Base-by-base conservation (phyloP, 2,113 vertebrate species). In the Forbesichthys agassizii region DNA sequence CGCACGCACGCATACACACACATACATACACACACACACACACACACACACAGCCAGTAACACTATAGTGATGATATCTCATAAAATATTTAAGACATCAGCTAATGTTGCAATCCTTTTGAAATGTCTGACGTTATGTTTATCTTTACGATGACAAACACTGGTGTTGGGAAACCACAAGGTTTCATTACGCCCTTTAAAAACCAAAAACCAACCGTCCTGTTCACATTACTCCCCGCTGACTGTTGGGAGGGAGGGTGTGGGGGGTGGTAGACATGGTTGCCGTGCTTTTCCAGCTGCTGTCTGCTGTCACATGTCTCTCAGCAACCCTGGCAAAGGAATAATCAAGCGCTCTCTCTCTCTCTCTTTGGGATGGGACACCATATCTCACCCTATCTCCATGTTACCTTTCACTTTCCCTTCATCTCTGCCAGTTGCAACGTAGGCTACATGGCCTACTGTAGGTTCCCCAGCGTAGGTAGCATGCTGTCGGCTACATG, bases 251-350 rank as follows among this genome's bases (percentile, higher is more conserved):
- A 2, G 53, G 13, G 5, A 3, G 59, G 33, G 3, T 5, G 36
- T 2, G 36, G 33, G 14, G 20, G 33, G 48, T 58, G 64, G 73
- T 53, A 67, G 54, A 65, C 59, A 68, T 68, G 68, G 67, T 58
- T 61, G 56, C 75, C 64, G 62, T 80, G 78, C 61, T 75, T 79
- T 77, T 61, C 69, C 88, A 88, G 89, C 85, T 90, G 88, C 75
- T 73, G 69, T 72, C 57, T 55, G 68, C 55, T 75, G 80, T 90
- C 85, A 87, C 78, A 85, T 68, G 65, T 54, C 81, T 89, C 75
- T 90, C 90, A 88, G 80, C 83, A 73, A 68, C 62, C 65, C 65
- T 46, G 73, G 56, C 60, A 73, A 60, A 66, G 53, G 68, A 83
- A 82, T 78, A 81, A 84, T 78, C 58, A 69, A 64, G 61, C 59